Evolutionary conservation across 2,113 vertebrate genomes (phyloP).

Genomic region (Reinhardtius hippoglossoides): DNA sequence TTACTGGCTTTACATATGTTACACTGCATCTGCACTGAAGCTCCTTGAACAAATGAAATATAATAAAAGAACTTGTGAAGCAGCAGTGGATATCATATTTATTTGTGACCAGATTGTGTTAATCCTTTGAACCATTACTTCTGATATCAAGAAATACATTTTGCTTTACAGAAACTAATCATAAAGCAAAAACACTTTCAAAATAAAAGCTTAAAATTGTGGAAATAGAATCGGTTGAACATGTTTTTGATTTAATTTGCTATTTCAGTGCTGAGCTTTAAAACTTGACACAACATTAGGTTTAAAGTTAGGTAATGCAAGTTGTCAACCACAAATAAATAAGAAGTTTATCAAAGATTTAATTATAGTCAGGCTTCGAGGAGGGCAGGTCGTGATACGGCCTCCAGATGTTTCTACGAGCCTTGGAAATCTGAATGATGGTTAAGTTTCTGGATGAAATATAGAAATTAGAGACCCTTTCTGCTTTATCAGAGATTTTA

Average conservation of each 20-base stretch:
- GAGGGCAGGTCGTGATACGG: too few relatives aligned
- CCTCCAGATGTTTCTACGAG: not conserved
- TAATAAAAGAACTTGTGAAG: not conserved
- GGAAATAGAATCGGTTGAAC: not conserved
- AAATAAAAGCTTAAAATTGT: slow-evolving; percentile 9
- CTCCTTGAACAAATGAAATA: not conserved
- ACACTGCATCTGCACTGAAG: too few relatives aligned
- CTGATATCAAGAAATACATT: not conserved
- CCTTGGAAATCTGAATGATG: not conserved
- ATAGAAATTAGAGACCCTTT: too few relatives aligned
- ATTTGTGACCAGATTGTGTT: not conserved
- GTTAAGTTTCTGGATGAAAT: not conserved
- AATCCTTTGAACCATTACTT: not conserved
- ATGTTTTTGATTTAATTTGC: not conserved
- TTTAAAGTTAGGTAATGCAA: not conserved
- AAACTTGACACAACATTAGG: slow-evolving; percentile 2
- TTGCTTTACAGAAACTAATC: not conserved
- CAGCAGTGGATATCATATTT: not conserved
- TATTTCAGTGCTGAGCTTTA: not conserved
- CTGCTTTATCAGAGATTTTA: too few relatives aligned
- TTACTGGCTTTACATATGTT: too few relatives aligned
- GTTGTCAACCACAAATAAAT: slow-evolving; percentile 16
- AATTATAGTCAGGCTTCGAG: not conserved
- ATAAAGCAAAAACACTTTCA: not conserved
- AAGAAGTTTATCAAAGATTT: not conserved